Evolutionary conservation across 2,888 invertebrate species (phyloP).

Genomic region (Vanessa cardui): DNA sequence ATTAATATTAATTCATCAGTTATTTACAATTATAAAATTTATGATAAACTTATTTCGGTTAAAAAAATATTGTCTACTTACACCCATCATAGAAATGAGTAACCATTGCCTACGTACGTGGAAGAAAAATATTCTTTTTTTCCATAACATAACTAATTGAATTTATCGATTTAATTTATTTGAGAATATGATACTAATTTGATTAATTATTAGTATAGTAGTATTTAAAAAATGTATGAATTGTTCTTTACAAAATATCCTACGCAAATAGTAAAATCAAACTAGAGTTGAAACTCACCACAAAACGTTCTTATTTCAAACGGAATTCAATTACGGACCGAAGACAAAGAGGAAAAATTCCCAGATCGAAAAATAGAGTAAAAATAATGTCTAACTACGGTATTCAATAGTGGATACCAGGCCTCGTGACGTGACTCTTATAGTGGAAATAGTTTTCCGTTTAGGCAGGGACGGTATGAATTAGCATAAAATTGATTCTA

Average conservation of each 20-base stretch:
- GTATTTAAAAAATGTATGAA: background rate
- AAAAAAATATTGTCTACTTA: no score
- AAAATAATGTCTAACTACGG: constrained; percentile 44
- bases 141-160: no score
- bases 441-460: constrained; percentile 31
- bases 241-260: background rate
- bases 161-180: no score
- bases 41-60: no score
- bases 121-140: no score
- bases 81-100: no score
- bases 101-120: no score
- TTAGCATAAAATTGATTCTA: constrained; percentile 26
- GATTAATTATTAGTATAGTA: no score
- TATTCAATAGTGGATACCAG: constrained; percentile 43
- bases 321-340: constrained; percentile 49
- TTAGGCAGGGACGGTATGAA: constrained; percentile 8
- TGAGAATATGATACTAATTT: no score
- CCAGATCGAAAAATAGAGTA: constrained; percentile 45
- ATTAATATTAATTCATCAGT: no score
- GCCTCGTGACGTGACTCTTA: constrained; percentile 39
- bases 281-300: constrained; percentile 40
- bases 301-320: constrained; percentile 46
- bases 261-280: constrained; percentile 12
- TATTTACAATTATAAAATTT: no score
- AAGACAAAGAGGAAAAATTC: constrained; percentile 48